Evolutionary conservation across 2,888 invertebrate genomes (phyloP), one percentile per base, ranked within the genome.

Genomic region (Mongoloraphidia duomilia): DNA sequence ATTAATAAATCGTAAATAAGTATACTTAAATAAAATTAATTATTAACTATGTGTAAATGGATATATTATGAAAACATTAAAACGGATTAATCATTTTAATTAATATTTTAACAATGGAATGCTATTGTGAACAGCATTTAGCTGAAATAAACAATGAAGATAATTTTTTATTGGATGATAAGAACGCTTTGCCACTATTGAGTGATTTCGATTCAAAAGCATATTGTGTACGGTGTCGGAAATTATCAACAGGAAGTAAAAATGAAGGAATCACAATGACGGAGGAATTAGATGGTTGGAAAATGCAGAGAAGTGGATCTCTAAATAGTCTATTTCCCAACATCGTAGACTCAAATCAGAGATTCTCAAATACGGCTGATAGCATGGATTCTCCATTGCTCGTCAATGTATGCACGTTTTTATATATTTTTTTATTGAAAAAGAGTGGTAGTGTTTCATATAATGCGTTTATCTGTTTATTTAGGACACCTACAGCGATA

Each of bases 401-500:
- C 42, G 59, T 63, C 48, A 64, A 64, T 54, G 64, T 65, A 60
- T 61, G 60, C 60, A 49, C 35, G 11, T 33, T 26, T 51, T 35
- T 44, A 33, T 41, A 41, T 45, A 35, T 12, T 8, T 14, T 36
- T 12, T 34, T 11, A 3, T 43, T 35, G 36, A 33, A 38, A 42
- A 26, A 14, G 11, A 36, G 34, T 41, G 33, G 35, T 34, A 9
- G 34, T 33, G 11, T 10, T n/a, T 33, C 14, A 36, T 17, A 36
- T 17, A 14, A 13, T 6, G 37, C 43, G 34, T 38, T 45, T 37
- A 14, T 53, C 35, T 39, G 48, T 51, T 52, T 44, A 63, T 61
- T 9, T 63, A 78, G 77, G 76, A 76, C 57, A 68, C 71, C 33
- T 75, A 75, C 60, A 70, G 71, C 34, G 75, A 76, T 44, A 72